phyloP scores from a whole-genome alignment of 2,797 vertebrate species.

The Tragelaphus eurycerus region DNA sequence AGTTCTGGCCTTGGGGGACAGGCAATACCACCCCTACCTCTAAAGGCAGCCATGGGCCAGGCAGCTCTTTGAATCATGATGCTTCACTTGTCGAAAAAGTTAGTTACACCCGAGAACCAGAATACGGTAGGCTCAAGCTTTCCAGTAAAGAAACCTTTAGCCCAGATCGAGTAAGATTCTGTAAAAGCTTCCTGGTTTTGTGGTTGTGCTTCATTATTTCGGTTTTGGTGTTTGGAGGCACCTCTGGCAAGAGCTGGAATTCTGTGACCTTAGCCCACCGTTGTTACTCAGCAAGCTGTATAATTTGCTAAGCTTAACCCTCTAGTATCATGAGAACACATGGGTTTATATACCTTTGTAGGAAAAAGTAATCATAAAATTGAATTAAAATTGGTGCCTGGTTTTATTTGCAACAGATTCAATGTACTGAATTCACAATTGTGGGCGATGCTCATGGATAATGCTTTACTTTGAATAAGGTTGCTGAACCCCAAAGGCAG shows the following conservation, averaged over 20 bases:
- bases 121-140: background rate
- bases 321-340: background rate
- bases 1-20: background rate
- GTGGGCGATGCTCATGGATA: background rate
- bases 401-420: background rate
- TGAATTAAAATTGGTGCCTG: background rate
- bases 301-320: background rate
- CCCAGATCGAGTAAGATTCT: background rate
- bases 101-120: background rate
- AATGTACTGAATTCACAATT: background rate
- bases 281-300: background rate
- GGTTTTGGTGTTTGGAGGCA: background rate
- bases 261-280: background rate
- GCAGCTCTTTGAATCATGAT: background rate
- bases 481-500: background rate
- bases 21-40: background rate
- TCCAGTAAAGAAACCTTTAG: background rate
- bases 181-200: slow-evolving; percentile 14
- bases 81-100: background rate
- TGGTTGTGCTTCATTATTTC: background rate
- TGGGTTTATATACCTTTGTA: background rate
- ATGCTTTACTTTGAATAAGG: slow-evolving; percentile 4
- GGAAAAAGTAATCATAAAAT: background rate
- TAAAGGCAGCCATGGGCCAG: background rate
- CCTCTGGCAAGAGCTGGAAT: background rate